Evolutionary conservation across 2,888 invertebrate genomes (phyloP).

Genomic region (Luperina testacea): DNA sequence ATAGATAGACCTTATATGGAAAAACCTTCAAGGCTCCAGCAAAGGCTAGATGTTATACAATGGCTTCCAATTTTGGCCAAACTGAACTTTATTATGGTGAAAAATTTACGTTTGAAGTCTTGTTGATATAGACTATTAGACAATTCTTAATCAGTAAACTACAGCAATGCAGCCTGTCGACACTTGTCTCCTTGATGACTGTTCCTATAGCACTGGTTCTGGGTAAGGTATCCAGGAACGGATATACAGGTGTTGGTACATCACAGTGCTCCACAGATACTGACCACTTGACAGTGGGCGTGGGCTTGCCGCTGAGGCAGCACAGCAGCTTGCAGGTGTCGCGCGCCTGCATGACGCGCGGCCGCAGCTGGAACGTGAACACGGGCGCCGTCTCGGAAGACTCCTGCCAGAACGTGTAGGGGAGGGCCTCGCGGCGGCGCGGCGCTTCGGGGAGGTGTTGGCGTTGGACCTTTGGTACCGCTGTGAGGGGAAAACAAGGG

Average conservation of each 20-base stretch:
- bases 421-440: slow-evolving; percentile 94
- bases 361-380: slow-evolving; percentile 99
- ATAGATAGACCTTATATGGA: background rate
- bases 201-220: background rate
- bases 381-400: slow-evolving; percentile 97
- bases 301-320: slow-evolving; percentile 98
- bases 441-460: slow-evolving; percentile 93
- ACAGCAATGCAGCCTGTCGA: too few species aligned
- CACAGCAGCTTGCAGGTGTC: slow-evolving; percentile 99
- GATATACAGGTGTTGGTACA: too few species aligned
- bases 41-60: background rate
- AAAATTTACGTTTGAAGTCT: too few species aligned
- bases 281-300: slow-evolving; percentile 97
- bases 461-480: slow-evolving; percentile 94
- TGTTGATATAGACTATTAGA: too few species aligned
- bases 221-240: background rate
- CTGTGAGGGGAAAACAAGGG: slow-evolving; percentile 80
- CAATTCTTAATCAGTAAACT: too few species aligned
- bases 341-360: slow-evolving; percentile 98
- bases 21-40: background rate
- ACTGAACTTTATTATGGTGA: background rate
- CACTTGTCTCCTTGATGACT: background rate
- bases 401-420: slow-evolving; percentile 97
- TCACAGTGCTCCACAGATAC: slow-evolving; percentile 35
- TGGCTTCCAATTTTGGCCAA: background rate